Evolutionary conservation across 2,888 invertebrate species (phyloP), one percentile per base, ranked within the genome.

Genomic region (Taenaris catops): DNA sequence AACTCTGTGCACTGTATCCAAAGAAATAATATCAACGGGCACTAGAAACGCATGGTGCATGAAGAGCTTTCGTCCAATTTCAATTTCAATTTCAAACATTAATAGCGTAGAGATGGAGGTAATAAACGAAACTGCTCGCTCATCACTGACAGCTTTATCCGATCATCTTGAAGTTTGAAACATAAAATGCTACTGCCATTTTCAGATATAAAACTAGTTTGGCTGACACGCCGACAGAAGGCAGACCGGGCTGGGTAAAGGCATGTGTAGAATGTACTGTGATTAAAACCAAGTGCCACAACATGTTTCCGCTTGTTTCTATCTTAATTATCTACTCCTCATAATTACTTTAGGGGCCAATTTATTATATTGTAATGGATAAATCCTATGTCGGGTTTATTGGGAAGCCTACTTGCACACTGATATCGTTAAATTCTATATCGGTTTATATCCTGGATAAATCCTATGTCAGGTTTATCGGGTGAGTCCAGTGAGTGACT

Each of bases 181-280:
- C 48, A 46, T 51, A 48, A 48, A 51, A 49, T 43, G 46, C 49
- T 49, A 43, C 47, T 45, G 46, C 49, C 48, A 46, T 49, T 51
- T 51, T 43, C 39, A 46, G 49, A 49, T 38, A 44, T 41, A 36
- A 46, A 46, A 51, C 51, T 49, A 51, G 44, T 43, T 44, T 41
- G 33, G 36, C 41, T 25, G 45, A 19, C 40, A 40, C 39, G 38
- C 33, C 41, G 48, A 44, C 44, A 46, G 48, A 36, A 36, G 31
- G 34, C 28, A 36, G 40, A 38, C 45, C n/a, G 42, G 37, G 8
- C 21, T 36, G 18, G 2, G 48, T 44, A 41, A 56, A 53, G 62
- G 53, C 20, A 4, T 8, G 29, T 29, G 33, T 23, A 43, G 8
- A 39, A 9, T 26, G n/a, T n/a, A n/a, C n/a, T n/a, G n/a, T n/a